These are phyloP conservation scores for Andrena cerasifolii DNA, from an alignment of 1,140 invertebrate species.

Conservation along the genomic window DNA sequence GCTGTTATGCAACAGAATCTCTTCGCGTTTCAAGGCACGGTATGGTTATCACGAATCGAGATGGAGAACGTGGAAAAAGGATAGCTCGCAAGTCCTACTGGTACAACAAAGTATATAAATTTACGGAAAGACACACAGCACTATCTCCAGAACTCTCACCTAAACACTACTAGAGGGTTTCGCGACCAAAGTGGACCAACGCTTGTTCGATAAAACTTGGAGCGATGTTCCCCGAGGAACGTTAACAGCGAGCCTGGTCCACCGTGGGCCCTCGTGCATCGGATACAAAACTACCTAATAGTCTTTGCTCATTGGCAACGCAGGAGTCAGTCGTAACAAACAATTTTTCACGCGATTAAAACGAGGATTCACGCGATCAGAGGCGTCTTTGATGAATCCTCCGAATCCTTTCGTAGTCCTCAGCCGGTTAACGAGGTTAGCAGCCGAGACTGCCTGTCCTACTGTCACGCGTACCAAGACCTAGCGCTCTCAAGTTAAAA, in stretches of 20 bases:
- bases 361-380: neutral
- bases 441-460: neutral
- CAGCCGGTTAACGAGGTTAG: neutral
- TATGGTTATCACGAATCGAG: neutral
- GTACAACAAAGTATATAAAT: constrained; percentile 9
- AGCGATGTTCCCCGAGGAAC: no score
- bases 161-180: neutral
- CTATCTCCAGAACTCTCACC: neutral
- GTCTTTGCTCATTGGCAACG: neutral
- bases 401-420: no score
- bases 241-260: neutral
- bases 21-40: neutral
- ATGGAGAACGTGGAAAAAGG: neutral
- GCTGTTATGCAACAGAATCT: neutral
- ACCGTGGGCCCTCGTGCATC: neutral
- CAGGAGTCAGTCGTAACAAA: neutral
- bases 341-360: constrained; percentile 11
- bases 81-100: neutral
- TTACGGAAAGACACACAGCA: constrained; percentile 5
- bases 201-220: neutral
- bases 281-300: neutral
- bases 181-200: neutral
- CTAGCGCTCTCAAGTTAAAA: neutral
- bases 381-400: neutral
- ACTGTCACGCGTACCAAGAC: no score